Conservation (phyloP, 2,888 invertebrate species). For the Lithophane socia region DNA sequence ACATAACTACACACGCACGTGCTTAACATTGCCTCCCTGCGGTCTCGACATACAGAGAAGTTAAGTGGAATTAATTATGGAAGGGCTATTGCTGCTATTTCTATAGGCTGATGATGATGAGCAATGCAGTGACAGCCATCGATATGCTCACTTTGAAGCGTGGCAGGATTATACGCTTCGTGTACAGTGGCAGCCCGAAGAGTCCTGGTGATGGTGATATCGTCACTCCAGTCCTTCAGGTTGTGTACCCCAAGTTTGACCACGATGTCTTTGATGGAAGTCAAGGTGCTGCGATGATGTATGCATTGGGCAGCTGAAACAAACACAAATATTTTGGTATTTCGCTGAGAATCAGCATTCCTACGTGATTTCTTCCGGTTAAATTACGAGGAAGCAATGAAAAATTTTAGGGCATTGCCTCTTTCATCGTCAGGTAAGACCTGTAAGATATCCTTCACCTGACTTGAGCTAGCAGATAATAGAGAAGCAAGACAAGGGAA, state of each 20-base stretch:
- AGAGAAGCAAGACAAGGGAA: background rate
- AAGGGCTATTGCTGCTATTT: background rate
- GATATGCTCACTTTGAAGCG: conserved; percentile 79
- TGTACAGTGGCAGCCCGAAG: conserved; percentile 81
- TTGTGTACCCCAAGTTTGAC: conserved; percentile 87
- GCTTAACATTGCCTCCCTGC: no score
- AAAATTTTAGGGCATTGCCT: background rate
- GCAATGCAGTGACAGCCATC: background rate
- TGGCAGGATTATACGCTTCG: conserved; percentile 77
- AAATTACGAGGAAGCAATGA: background rate
- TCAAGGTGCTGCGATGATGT: conserved; percentile 74
- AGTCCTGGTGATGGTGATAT: conserved; percentile 84
- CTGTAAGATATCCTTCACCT: background rate
- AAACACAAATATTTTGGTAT: background rate
- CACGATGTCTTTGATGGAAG: conserved; percentile 80
- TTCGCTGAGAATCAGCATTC: background rate
- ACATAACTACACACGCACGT: background rate
- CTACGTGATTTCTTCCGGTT: background rate
- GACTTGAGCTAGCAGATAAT: background rate
- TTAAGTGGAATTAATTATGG: no score
- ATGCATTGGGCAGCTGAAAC: conserved; percentile 89
- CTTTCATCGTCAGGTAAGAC: background rate
- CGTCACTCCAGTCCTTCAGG: conserved; percentile 87
- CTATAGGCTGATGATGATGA: background rate
- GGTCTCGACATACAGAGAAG: no score